Evolutionary conservation across 1,140 invertebrate genomes (phyloP), one percentile per base, ranked within the genome.

Genomic region (Drosophila ficusphila): DNA sequence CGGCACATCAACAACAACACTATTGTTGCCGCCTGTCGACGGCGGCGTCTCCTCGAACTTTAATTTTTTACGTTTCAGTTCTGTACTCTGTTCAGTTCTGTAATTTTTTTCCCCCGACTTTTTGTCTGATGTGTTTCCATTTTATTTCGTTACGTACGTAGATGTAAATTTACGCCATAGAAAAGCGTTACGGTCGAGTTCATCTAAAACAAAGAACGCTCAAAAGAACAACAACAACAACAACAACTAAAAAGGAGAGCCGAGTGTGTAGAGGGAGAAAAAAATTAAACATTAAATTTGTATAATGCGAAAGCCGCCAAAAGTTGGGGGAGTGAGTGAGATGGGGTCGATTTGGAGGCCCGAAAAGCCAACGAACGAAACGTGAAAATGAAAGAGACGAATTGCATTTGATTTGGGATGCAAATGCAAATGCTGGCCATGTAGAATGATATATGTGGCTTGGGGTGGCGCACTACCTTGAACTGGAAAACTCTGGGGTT

Each of bases 141-240:
- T 85, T 86, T 86, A 85, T 86, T 86, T 85, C 76, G 82, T 85
- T 89, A 88, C 82, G 82, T 88, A 88, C 75, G 82, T 88, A 88
- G 83, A 88, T 88, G 74, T 88, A 88, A 88, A 89, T 90, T 89
- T 89, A 85, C 85, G 85, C 85, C 85, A 89, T 89, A 89, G 85
- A 89, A 89, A 89, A 89, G 72, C 85, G 85, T 89, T 89, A 89
- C 85, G 85, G 85, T 89, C 85, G 85, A 89, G 85, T 89, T 89
- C 75, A 77, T 86, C 72, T 88, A 82, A 89, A 89, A 89, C 85
- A 89, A 89, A 89, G 85, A 89, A 89, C 85, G 75, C 61, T 82
- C 47, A 78, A 85, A 89, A 83, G 82, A 86, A 79, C 74, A 86
- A 73, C 79, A 82, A 58, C 79, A 83, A 42, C 61, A 34, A 54